A percentile compares a stretch with the other conserved stretches of the same genome.
Evolutionary conservation across 2,797 vertebrate species (phyloP).

Genomic region (Manis javanica): DNA sequence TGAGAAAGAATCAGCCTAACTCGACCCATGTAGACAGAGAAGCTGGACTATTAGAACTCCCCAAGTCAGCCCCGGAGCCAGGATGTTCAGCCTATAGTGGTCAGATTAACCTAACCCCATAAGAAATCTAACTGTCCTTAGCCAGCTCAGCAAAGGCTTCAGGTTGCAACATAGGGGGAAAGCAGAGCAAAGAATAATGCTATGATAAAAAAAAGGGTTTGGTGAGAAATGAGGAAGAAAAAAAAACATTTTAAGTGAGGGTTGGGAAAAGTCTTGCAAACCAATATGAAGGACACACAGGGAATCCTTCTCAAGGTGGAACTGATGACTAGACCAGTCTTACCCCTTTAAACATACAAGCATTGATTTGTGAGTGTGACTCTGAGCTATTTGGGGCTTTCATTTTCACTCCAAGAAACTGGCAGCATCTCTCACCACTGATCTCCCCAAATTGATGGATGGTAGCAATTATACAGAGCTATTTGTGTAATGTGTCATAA

Average conservation of each 20-base stretch:
- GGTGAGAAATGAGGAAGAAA: neutral
- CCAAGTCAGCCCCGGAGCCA: neutral
- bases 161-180: neutral
- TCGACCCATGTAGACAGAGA: constrained; percentile 8
- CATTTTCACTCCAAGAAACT: constrained; percentile 77
- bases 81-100: neutral
- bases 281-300: constrained; percentile 7
- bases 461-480: constrained; percentile 80
- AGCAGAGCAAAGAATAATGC: neutral
- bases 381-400: constrained; percentile 60
- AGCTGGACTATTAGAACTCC: neutral
- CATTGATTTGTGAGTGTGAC: constrained; percentile 65
- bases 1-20: constrained; percentile 49
- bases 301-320: constrained; percentile 67
- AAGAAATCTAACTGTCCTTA: constrained; percentile 26
- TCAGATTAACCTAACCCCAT: constrained; percentile 57
- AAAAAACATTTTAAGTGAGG: neutral
- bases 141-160: constrained; percentile 30
- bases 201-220: constrained; percentile 7
- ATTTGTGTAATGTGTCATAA: constrained; percentile 83
- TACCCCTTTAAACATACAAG: constrained; percentile 72
- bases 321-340: constrained; percentile 61
- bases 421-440: constrained; percentile 82
- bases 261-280: neutral
- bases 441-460: constrained; percentile 83